A percentile compares a stretch with the other conserved stretches of the same genome.
phyloP scores from a whole-genome alignment of 2,888 invertebrate species.

The Thalpophila matura region DNA sequence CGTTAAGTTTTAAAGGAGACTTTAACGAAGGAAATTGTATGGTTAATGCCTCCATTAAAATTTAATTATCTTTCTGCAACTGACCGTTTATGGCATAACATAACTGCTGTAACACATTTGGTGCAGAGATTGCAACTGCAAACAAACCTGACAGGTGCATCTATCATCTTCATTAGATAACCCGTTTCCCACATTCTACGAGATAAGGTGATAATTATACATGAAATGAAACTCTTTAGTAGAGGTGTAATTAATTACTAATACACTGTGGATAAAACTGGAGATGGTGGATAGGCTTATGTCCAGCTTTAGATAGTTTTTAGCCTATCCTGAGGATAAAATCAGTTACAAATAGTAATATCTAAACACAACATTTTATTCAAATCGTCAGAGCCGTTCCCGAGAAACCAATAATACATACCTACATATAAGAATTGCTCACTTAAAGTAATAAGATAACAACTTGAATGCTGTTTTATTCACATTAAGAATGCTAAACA shows the following conservation, averaged over 20 bases:
- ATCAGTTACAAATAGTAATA: too few relatives aligned
- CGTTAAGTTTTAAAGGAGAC: too few relatives aligned
- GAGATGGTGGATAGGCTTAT: too few relatives aligned
- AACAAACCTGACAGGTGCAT: constrained; percentile 51
- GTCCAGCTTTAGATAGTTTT: too few relatives aligned
- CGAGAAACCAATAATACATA: not conserved
- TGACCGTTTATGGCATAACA: constrained; percentile 10
- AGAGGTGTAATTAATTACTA: not conserved
- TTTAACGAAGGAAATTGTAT: too few relatives aligned
- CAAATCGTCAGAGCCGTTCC: too few relatives aligned
- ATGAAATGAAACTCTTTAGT: constrained; percentile 33
- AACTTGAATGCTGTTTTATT: constrained; percentile 8
- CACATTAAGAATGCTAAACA: constrained; percentile 43
- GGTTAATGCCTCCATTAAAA: too few relatives aligned
- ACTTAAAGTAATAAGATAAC: not conserved
- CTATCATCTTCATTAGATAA: constrained; percentile 55
- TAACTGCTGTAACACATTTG: constrained; percentile 11
- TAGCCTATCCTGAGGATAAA: too few relatives aligned
- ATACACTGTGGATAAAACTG: too few relatives aligned
- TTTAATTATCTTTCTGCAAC: too few relatives aligned
- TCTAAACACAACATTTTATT: too few relatives aligned
- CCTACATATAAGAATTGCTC: too few relatives aligned
- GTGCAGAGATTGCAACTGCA: constrained; percentile 45
- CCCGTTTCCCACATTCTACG: constrained; percentile 42
- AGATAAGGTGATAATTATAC: constrained; percentile 34